Evolutionary conservation across 2,888 invertebrate genomes (phyloP), one percentile per base, ranked within the genome.

Genomic region (Drosophila recens): DNA sequence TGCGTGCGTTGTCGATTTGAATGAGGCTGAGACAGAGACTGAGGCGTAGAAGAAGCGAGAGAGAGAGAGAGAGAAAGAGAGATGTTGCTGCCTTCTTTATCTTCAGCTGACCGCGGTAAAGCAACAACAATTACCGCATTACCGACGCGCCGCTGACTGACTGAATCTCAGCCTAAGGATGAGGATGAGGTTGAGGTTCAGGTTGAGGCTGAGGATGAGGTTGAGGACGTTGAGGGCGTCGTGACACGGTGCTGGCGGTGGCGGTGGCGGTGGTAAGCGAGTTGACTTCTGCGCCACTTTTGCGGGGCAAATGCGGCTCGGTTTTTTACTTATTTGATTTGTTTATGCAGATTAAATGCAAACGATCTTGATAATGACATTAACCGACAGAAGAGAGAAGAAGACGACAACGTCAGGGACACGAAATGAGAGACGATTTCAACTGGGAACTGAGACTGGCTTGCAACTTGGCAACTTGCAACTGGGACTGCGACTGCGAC

Each of bases 281-380:
- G 67, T 73, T 73, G 87, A 81, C 76, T 79, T 81, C 87, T 87
- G 81, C 79, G 84, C 87, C 86, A 82, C 79, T 82, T 86, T 86
- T 87, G 82, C 80, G 82, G 42, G 30, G 42, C 17, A 30, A 51
- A 73, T 58, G 59, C 76, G 61, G 43, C 75, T 70, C 54, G 78
- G 76, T 75, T 75, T 27, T 77, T 77, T 76, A 80, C 90, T 86
- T 84, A 89, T 87, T 90, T 91, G 82, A 82, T 90, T 90, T 90
- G 87, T 90, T 89, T 90, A 90, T 90, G 85, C 85, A 90, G 90
- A 90, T 90, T 90, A 91, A 90, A 90, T 87, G 90, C 91, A 88
- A 90, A 89, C 88, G 91, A 90, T 90, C 90, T 91, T 90, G 90
- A 90, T 90, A 90, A 90, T 90, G 90, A 90, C 90, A 90, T 90